Base-by-base conservation (phyloP, 2,797 vertebrate genomes). In the Phataginus tetradactyla region DNA sequence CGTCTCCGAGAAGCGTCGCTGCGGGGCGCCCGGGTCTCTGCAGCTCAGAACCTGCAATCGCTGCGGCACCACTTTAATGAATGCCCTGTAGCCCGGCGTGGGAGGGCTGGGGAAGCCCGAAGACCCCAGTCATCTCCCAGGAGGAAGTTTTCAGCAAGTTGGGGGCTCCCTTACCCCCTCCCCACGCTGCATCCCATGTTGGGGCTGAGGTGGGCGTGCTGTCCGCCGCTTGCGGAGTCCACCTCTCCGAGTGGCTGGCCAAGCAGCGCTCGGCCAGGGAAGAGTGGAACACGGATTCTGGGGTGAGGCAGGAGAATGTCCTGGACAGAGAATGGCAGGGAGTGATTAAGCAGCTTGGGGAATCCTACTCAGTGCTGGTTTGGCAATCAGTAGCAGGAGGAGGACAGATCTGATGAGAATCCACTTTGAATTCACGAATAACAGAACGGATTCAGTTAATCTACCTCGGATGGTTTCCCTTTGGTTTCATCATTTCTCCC, bases 81-180 rank as follows among this genome's bases (percentile, higher is more conserved):
- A 7, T 10, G 92, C 84, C 12, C 3, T 29, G 49, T 53, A 91
- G 69, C 37, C 68, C 34, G 1, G 86, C 32, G 15, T 45, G 71
- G 49, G 89, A 61, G 34, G 29, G 57, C 75, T 72, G 91, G 72
- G 92, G 85, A 57, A 64, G 87, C 96, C 90, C 10, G 29, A 39
- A 93, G 94, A 78, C 53, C 97, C 69, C 34, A 12, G 5, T 39
- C 74, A 97, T 86, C 88, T 42, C 80, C 92, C 69, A 7, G 20
- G 42, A 83, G 78, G 64, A 98, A 98, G 97, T 98, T 98, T 97
- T 49, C 78, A 51, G 10, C 4, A 69, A 95, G 94, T 98, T 96
- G 88, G 74, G 34, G 39, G 61, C 80, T 34, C 91, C 39, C 32
- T 34, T 85, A 21, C 49, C 63, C 75, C 23, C 68, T 86, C 45